These are phyloP conservation scores for Psittacus erithacus DNA, from an alignment of 2,113 vertebrate species.

Conservation along the genomic window DNA sequence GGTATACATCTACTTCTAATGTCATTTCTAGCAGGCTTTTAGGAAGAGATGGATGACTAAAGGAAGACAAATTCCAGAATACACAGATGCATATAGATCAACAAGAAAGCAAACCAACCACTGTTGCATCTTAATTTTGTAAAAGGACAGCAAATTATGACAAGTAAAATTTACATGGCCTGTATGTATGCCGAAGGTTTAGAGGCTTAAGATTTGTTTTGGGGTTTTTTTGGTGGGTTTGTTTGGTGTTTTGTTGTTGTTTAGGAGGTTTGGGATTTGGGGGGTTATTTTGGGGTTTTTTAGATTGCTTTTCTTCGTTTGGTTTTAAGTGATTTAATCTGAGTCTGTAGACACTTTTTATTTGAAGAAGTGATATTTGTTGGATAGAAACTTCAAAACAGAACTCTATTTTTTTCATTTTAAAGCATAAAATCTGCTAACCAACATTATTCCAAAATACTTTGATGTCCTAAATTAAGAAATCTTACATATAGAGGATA, in stretches of 20 bases:
- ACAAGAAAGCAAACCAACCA: background rate
- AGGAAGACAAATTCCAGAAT: background rate
- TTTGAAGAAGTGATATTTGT: background rate
- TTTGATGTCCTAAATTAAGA: background rate
- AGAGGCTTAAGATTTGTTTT: background rate
- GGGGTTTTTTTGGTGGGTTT: background rate
- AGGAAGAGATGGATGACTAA: background rate
- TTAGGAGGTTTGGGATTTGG: background rate
- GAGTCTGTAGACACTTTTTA: background rate
- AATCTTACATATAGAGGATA: background rate
- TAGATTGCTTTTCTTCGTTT: background rate
- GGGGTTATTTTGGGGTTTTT: background rate
- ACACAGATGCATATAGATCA: background rate
- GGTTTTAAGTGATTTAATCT: background rate
- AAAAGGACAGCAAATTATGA: background rate
- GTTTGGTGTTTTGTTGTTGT: background rate
- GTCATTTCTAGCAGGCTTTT: background rate
- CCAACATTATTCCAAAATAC: background rate
- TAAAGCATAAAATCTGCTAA: background rate
- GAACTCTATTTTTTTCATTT: background rate
- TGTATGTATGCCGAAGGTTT: background rate
- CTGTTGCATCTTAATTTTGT: background rate
- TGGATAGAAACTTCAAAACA: background rate
- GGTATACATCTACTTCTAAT: background rate
- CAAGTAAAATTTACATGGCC: background rate